Percentiles rank a stretch among this genome's conserved stretches.
Conservation (phyloP, 1,140 invertebrate species). For the Marisa cornuarietis region DNA sequence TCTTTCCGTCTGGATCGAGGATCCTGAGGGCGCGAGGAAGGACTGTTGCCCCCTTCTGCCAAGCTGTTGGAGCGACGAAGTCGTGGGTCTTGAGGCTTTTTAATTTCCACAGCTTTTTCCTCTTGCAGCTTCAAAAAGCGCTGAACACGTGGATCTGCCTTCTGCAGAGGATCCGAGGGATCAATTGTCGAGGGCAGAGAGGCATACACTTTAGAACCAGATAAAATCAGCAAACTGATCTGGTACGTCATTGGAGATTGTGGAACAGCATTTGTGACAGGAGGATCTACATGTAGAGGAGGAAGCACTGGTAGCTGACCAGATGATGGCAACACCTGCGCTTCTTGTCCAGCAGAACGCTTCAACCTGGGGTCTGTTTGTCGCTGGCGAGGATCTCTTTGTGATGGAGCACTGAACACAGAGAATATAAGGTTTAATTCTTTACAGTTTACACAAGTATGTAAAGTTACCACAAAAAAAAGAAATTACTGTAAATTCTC, state of each 20-base stretch:
- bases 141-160: slow-evolving; percentile 16
- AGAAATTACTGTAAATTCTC: too few species aligned
- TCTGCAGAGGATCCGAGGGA: slow-evolving; percentile 36
- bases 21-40: slow-evolving; percentile 8
- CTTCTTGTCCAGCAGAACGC: neutral
- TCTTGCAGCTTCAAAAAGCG: slow-evolving; percentile 2
- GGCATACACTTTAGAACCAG: slow-evolving; percentile 28
- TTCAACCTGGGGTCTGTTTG: slow-evolving; percentile 1
- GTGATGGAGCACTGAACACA: neutral
- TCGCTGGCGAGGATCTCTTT: neutral
- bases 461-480: too few species aligned
- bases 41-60: slow-evolving; percentile 3
- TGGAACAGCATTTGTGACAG: slow-evolving; percentile 32
- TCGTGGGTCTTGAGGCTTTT: slow-evolving; percentile 20
- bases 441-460: too few species aligned
- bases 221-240: slow-evolving; percentile 23
- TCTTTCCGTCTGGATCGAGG: slow-evolving; percentile 19
- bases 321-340: neutral
- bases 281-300: slow-evolving; percentile 28
- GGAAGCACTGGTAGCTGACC: slow-evolving; percentile 10
- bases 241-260: slow-evolving; percentile 24
- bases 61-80: slow-evolving; percentile 9
- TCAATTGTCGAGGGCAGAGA: slow-evolving; percentile 43
- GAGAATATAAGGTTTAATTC: neutral
- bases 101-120: slow-evolving; percentile 4